A percentile compares a stretch with the other conserved stretches of the same genome.
These are phyloP conservation scores for Crotalus horridus DNA, from an alignment of 2,113 vertebrate species.

Conservation along the genomic window DNA sequence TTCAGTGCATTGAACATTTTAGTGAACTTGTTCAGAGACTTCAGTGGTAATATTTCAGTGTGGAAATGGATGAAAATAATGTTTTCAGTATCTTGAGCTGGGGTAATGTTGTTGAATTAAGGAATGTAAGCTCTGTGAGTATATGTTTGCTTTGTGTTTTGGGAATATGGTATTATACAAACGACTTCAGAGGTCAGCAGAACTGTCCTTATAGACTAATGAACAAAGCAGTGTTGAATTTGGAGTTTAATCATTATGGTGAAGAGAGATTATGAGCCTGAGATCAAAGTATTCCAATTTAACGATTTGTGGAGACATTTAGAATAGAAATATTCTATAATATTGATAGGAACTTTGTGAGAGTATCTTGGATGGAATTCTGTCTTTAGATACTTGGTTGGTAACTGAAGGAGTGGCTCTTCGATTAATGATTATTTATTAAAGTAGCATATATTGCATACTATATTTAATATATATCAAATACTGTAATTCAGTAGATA, in stretches of 20 bases:
- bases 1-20: background rate
- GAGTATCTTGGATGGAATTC: background rate
- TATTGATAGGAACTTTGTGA: background rate
- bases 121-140: background rate
- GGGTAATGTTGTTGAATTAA: background rate
- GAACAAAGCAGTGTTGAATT: background rate
- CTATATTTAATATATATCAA: background rate
- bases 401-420: background rate
- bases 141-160: background rate
- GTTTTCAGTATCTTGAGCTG: background rate
- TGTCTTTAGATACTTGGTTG: background rate
- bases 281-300: background rate
- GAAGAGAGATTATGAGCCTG: background rate
- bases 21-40: background rate
- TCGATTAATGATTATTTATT: background rate
- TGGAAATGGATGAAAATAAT: background rate
- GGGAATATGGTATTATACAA: background rate
- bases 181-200: background rate
- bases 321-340: background rate
- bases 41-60: background rate
- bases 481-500: background rate
- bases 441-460: background rate
- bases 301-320: background rate
- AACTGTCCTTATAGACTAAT: background rate
- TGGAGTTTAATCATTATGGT: background rate